A percentile compares a stretch with the other conserved stretches of the same genome.
phyloP scores from a whole-genome alignment of 2,888 invertebrate genomes.

The Thymelicus acteon region DNA sequence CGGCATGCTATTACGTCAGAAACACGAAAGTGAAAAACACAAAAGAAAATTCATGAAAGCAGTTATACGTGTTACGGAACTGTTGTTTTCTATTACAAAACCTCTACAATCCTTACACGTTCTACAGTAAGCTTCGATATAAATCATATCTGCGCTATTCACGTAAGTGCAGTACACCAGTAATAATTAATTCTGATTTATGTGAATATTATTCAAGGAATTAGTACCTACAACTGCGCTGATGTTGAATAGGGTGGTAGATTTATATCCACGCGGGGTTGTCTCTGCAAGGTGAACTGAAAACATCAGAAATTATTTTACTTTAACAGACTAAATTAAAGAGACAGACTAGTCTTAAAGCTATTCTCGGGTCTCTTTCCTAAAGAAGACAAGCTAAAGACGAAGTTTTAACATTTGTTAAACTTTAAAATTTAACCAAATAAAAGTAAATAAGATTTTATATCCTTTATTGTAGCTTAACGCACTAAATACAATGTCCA shows the following conservation, averaged over 20 bases:
- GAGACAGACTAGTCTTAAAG: neutral
- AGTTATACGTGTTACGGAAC: neutral
- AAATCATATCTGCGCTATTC: conserved; percentile 6
- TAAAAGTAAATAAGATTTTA: too few relatives aligned
- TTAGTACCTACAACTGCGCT: conserved; percentile 49
- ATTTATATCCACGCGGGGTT: conserved; percentile 52
- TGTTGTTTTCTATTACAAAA: too few relatives aligned
- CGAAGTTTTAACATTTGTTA: too few relatives aligned
- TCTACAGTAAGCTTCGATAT: neutral
- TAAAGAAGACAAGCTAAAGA: too few relatives aligned
- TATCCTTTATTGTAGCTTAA: too few relatives aligned
- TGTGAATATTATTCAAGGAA: conserved; percentile 74
- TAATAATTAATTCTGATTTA: conserved; percentile 82
- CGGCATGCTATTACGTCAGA: too few relatives aligned
- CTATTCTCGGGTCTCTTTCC: too few relatives aligned
- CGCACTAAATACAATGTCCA: too few relatives aligned
- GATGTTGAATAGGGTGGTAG: conserved; percentile 55
- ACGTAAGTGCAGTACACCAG: conserved; percentile 44
- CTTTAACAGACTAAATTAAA: conserved; percentile 10
- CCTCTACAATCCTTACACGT: neutral
- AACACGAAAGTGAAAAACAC: too few relatives aligned
- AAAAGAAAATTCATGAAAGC: too few relatives aligned
- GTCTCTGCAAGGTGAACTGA: neutral
- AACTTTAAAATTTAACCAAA: too few relatives aligned
- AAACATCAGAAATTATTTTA: conserved; percentile 16